Evolutionary conservation across 2,113 vertebrate species (phyloP).

Genomic region (Rana temporaria): DNA sequence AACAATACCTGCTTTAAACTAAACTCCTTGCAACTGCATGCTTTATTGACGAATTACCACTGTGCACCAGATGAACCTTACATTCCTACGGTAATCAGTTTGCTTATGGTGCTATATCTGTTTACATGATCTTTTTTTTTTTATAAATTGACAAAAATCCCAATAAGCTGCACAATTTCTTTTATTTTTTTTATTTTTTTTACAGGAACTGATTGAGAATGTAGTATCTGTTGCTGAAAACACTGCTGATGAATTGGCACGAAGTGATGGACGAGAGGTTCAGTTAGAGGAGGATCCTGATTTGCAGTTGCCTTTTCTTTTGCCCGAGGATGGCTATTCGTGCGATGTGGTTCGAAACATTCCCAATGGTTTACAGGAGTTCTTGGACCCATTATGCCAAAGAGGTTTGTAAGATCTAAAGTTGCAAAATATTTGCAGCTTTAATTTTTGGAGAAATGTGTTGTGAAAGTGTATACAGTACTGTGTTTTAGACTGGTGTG

Average conservation of each 20-base stretch:
- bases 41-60: conserved; percentile 93
- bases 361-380: conserved; percentile 95
- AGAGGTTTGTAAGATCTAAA: conserved; percentile 76
- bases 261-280: conserved; percentile 93
- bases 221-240: conserved; percentile 95
- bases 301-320: conserved; percentile 95
- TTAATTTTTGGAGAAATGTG: not conserved
- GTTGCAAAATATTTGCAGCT: not conserved
- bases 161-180: not conserved
- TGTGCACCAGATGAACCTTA: conserved; percentile 96
- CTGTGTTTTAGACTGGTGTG: too few species aligned
- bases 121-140: not conserved
- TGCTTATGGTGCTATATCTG: not conserved
- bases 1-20: conserved; percentile 98
- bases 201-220: conserved; percentile 91
- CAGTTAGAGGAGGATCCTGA: conserved; percentile 96
- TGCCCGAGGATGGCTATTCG: conserved; percentile 97
- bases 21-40: conserved; percentile 95
- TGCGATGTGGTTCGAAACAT: conserved; percentile 95
- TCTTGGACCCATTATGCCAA: conserved; percentile 94
- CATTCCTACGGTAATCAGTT: conserved; percentile 86
- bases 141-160: not conserved
- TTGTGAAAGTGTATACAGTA: not conserved
- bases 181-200: not conserved
- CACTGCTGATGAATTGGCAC: conserved; percentile 93